A percentile compares a stretch with the other conserved stretches of the same genome.
Evolutionary conservation across 2,888 invertebrate genomes (phyloP).

Genomic region (Mythimna loreyi): DNA sequence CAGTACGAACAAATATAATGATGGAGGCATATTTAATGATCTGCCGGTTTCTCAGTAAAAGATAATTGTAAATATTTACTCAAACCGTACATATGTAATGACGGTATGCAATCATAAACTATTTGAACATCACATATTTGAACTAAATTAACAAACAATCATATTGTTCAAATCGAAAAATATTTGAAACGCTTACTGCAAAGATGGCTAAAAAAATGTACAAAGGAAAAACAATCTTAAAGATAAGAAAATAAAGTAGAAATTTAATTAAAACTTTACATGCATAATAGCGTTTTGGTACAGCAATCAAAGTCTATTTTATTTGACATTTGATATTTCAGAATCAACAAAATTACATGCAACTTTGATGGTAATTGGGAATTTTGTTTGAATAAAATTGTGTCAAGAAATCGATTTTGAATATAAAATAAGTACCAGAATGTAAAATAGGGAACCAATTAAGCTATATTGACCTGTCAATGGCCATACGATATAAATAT

Average conservation of each 20-base stretch:
- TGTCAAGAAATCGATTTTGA: conserved; percentile 54
- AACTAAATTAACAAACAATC: conserved; percentile 52
- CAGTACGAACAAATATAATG: conserved; percentile 35
- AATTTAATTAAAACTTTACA: background rate
- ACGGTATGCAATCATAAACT: conserved; percentile 44
- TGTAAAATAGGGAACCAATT: conserved; percentile 44
- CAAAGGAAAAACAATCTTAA: conserved; percentile 18
- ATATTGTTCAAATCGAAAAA: conserved; percentile 44
- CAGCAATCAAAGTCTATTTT: conserved; percentile 48
- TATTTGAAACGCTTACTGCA: conserved; percentile 12
- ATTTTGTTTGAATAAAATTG: conserved; percentile 44
- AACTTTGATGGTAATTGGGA: conserved; percentile 40
- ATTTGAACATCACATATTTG: conserved; percentile 52
- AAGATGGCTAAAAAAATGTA: background rate
- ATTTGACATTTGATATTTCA: conserved; percentile 61
- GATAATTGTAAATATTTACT: conserved; percentile 54
- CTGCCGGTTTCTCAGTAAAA: conserved; percentile 49
- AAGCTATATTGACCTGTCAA: conserved; percentile 26
- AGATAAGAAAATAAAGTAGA: fast-evolving
- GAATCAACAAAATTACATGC: conserved; percentile 53
- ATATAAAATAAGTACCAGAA: conserved; percentile 37
- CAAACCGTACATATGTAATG: conserved; percentile 38
- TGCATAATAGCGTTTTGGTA: conserved; percentile 30
- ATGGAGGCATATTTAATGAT: conserved; percentile 39
- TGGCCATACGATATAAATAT: conserved; percentile 30